phyloP scores from a whole-genome alignment of 2,113 vertebrate species.

The Carlito syrichta region DNA sequence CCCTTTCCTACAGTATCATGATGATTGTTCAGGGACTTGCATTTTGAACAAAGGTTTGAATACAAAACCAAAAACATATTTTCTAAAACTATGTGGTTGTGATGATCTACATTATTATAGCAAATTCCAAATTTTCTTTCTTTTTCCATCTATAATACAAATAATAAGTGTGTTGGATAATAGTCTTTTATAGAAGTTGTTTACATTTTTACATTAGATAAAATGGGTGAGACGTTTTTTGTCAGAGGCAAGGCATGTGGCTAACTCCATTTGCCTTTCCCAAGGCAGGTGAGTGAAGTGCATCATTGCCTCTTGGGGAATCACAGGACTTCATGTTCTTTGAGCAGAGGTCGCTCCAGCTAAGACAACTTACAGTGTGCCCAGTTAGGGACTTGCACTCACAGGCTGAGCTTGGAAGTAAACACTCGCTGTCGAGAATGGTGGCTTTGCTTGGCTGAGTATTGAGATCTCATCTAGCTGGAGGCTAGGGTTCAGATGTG shows the following conservation, averaged over 20 bases:
- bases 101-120: background rate
- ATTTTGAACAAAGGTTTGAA: background rate
- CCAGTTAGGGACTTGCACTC: background rate
- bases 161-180: background rate
- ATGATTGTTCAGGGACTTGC: background rate
- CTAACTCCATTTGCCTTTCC: background rate
- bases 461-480: background rate
- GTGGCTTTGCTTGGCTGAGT: background rate
- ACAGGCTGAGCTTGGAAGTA: background rate
- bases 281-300: background rate
- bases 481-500: too few relatives aligned
- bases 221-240: background rate
- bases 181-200: background rate
- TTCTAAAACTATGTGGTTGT: background rate
- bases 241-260: background rate
- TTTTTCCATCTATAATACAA: background rate
- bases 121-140: background rate
- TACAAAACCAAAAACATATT: background rate
- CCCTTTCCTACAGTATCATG: too few relatives aligned
- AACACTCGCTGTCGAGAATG: fast-evolving
- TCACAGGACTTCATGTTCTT: background rate
- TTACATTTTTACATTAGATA: background rate
- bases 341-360: fast-evolving
- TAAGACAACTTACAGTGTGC: background rate
- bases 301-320: background rate